Evolutionary conservation across 1,140 invertebrate species (phyloP), one percentile per base, ranked within the genome.

Genomic region (Lanistes nyassanus): DNA sequence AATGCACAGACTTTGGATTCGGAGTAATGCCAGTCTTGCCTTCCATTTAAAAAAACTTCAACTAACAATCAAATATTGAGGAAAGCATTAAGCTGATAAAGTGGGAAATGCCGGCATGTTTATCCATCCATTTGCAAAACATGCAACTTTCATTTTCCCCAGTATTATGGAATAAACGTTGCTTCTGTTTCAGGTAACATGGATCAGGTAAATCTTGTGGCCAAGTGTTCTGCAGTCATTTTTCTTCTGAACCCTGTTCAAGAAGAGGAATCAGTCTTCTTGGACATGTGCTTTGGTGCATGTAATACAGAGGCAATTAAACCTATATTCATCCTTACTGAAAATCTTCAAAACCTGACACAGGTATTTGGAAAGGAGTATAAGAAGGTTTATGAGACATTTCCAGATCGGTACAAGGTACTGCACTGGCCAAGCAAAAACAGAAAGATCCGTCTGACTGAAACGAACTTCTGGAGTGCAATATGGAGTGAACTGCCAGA

Each of bases 401-500:
- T 67, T 23, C 34, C 65, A 21, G 5, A 42, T 5, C 19, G 39
- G 65, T 67, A n/a, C 65, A 67, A 36, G 6, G 42, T 42, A 23
- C 29, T 42, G 29, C 37, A 67, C 5, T 67, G 65, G 65, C 65
- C 65, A 19, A 13, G 42, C 7, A 2, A 37, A 11, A 3, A 21
- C 19, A 23, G n/a, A 6, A n/a, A 36, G 0, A 39, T 21, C 23
- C 23, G 31, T 4, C 5, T n/a, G n/a, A n/a, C 39, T n/a, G 37
- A n/a, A 19, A 67, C 39, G 21, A 67, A 42, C 36, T 67, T 67
- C 23, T 67, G 65, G 65, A 39, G 34, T 37, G 36, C 31, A 67
- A 23, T 67, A 39, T 39, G 19, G n/a, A 42, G 34, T 37, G 21
- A 19, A 42, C 65, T 67, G 19, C 65, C 65, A n/a, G n/a, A n/a